phyloP scores from a whole-genome alignment of 2,113 vertebrate species.

The Mobula birostris region DNA sequence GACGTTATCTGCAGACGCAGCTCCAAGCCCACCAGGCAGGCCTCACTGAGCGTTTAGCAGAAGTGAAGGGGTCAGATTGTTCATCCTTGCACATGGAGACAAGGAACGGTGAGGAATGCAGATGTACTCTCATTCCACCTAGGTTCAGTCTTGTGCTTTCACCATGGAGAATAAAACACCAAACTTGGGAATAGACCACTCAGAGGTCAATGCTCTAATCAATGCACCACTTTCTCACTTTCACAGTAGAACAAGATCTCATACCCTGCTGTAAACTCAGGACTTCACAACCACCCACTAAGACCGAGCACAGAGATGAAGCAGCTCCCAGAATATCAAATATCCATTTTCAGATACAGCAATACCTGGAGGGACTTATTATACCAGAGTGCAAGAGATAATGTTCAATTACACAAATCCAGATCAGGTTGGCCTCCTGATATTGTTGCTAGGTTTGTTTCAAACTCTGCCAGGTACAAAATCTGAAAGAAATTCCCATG shows the following conservation, averaged over 20 bases:
- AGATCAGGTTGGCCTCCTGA: background rate
- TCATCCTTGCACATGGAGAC: too few relatives aligned
- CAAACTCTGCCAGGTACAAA: background rate
- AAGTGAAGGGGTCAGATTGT: too few relatives aligned
- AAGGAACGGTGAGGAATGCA: too few relatives aligned
- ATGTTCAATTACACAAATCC: background rate
- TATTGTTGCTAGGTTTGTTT: background rate
- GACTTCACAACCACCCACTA: background rate
- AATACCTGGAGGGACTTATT: background rate
- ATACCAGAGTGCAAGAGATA: background rate
- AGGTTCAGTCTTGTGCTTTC: too few relatives aligned
- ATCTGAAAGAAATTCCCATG: too few relatives aligned
- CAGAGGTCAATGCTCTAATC: too few relatives aligned
- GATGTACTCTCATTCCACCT: too few relatives aligned
- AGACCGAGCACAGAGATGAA: background rate
- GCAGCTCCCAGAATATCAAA: background rate
- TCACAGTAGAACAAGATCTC: background rate
- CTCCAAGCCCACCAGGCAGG: too few relatives aligned
- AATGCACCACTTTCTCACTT: background rate
- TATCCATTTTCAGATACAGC: background rate
- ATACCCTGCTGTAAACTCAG: background rate
- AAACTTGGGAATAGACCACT: background rate
- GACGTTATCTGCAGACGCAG: too few relatives aligned
- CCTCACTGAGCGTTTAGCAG: too few relatives aligned
- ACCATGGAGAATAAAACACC: background rate